These are phyloP conservation scores for Protobothrops flavoviridis DNA, from an alignment of 2,113 vertebrate species.

Conservation along the genomic window DNA sequence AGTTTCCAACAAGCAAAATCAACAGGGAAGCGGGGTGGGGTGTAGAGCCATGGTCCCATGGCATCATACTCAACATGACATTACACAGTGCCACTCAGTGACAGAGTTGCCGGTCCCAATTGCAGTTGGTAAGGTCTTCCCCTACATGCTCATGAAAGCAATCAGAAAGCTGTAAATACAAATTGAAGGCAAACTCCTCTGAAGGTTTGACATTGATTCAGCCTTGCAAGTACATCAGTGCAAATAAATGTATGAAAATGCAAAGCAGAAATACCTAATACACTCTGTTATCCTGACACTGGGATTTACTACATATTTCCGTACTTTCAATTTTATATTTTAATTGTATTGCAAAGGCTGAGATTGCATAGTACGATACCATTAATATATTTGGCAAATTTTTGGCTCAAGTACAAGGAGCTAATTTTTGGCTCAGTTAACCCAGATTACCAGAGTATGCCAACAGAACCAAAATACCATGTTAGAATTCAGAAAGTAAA, in stretches of 20 bases:
- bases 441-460: neutral
- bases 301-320: neutral
- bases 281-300: neutral
- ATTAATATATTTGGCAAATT: neutral
- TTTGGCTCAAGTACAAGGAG: neutral
- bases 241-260: neutral
- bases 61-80: neutral
- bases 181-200: neutral
- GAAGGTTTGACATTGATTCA: neutral
- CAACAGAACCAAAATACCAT: neutral
- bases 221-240: neutral
- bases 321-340: neutral
- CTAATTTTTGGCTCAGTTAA: neutral
- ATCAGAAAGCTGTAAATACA: neutral
- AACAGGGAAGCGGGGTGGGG: neutral
- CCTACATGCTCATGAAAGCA: neutral
- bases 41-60: neutral
- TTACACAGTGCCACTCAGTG: neutral
- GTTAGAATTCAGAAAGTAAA: neutral
- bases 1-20: neutral
- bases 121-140: neutral
- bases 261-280: neutral
- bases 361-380: neutral
- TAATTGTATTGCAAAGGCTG: neutral
- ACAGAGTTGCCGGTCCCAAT: neutral